Evolutionary conservation across 1,140 invertebrate species (phyloP).

Genomic region (Eueides isabella): DNA sequence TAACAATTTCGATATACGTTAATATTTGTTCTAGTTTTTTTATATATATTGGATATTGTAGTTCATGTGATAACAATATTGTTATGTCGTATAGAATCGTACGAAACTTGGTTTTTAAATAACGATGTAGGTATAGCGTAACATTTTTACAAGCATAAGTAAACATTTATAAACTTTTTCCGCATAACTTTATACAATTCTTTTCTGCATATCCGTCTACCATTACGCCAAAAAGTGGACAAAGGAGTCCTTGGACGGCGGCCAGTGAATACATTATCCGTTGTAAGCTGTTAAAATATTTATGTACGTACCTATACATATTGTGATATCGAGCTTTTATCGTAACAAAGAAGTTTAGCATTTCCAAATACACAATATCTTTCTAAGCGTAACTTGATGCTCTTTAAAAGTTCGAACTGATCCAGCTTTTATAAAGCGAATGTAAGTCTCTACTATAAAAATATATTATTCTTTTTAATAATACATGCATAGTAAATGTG

Average conservation of each 20-base stretch:
- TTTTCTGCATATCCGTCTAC: slow-evolving; percentile 36
- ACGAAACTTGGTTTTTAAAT: no score
- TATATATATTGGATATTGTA: no score
- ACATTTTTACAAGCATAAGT: neutral
- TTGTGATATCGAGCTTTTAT: slow-evolving; percentile 2
- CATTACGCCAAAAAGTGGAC: slow-evolving; percentile 36
- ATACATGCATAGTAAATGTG: no score
- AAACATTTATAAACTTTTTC: neutral
- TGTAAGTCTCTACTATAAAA: no score
- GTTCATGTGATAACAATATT: no score
- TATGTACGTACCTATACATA: slow-evolving; percentile 7
- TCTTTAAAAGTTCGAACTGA: neutral
- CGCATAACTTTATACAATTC: slow-evolving; percentile 11
- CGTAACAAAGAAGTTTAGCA: neutral
- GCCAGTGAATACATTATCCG: slow-evolving; percentile 57
- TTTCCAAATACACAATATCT: neutral
- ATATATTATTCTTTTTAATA: no score
- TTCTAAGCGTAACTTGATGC: neutral
- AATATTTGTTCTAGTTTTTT: no score
- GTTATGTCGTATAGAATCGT: no score
- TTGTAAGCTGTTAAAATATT: slow-evolving; percentile 22
- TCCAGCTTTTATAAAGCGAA: no score
- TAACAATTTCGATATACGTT: no score
- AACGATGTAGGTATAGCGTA: no score
- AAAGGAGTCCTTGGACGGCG: slow-evolving; percentile 53